These are phyloP conservation scores for Chloropsis cyanopogon DNA, from an alignment of 2,113 vertebrate species.

Conservation along the genomic window DNA sequence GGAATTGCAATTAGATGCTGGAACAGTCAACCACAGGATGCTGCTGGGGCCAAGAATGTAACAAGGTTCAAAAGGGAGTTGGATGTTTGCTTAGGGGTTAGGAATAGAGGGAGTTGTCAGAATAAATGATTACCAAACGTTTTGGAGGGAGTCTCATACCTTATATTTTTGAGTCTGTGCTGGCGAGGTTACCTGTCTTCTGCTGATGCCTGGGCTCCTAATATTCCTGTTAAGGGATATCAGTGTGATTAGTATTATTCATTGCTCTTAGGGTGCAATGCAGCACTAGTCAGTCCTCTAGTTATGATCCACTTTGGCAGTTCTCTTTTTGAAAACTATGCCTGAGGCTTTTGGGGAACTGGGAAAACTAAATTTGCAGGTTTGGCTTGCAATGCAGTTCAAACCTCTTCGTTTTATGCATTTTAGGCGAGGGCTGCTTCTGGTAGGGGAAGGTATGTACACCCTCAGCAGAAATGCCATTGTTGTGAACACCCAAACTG, in stretches of 20 bases:
- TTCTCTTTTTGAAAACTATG: background rate
- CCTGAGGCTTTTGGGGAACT: background rate
- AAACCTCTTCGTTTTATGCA: background rate
- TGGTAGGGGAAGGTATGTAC: background rate
- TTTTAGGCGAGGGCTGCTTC: background rate
- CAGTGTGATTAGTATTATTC: background rate
- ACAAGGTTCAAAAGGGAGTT: slow-evolving; percentile 22
- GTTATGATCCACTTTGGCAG: background rate
- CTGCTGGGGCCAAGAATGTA: slow-evolving; percentile 41
- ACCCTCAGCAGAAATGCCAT: background rate
- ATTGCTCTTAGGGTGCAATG: background rate
- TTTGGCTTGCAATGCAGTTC: background rate
- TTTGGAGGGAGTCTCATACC: slow-evolving; percentile 9
- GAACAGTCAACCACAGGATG: slow-evolving; percentile 47
- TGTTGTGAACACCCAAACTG: background rate
- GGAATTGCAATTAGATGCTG: slow-evolving; percentile 53
- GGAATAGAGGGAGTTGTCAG: slow-evolving; percentile 37
- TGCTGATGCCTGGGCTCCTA: background rate
- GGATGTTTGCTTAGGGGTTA: slow-evolving; percentile 34
- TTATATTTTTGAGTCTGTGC: background rate
- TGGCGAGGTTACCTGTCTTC: background rate
- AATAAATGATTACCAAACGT: slow-evolving; percentile 20
- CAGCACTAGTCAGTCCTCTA: background rate
- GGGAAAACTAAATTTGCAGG: background rate
- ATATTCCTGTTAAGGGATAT: background rate